phyloP scores from a whole-genome alignment of 2,797 vertebrate species.

The Aldrovandia affinis region DNA sequence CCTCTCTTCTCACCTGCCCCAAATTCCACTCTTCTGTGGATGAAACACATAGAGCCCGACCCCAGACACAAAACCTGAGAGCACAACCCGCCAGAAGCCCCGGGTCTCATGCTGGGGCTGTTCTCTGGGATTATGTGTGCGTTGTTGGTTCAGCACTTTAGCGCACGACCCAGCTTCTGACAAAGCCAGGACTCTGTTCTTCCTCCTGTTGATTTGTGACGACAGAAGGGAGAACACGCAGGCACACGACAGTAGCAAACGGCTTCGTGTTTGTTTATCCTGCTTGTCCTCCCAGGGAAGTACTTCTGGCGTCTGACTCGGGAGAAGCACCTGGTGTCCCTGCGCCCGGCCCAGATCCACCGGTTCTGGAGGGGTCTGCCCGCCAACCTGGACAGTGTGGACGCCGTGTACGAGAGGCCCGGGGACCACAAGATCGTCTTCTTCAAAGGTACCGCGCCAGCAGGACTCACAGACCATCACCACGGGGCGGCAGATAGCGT shows the following conservation, averaged over 20 bases:
- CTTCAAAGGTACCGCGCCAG: conserved; percentile 84
- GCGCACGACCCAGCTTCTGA: not conserved
- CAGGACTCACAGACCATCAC: not conserved
- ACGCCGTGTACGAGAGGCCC: conserved; percentile 89
- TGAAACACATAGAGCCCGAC: not conserved
- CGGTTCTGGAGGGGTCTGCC: conserved; percentile 96
- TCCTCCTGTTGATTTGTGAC: conserved; percentile 60
- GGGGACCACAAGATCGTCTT: conserved; percentile 95
- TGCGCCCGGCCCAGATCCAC: conserved; percentile 89
- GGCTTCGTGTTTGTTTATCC: not conserved
- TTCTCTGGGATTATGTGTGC: not conserved
- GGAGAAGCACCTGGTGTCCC: conserved; percentile 92
- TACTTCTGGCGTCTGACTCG: conserved; percentile 95
- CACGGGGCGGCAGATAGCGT: too few relatives aligned
- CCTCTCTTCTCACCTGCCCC: not conserved
- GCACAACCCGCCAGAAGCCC: not conserved
- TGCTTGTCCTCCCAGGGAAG: conserved; percentile 73
- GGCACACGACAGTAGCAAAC: not conserved
- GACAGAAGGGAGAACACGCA: not conserved
- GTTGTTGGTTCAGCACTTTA: not conserved
- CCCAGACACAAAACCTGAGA: not conserved
- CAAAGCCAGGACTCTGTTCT: not conserved
- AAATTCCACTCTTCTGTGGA: not conserved
- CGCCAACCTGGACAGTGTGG: conserved; percentile 85
- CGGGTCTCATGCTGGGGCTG: not conserved